phyloP scores from a whole-genome alignment of 2,113 vertebrate genomes.

The Promerops cafer region DNA sequence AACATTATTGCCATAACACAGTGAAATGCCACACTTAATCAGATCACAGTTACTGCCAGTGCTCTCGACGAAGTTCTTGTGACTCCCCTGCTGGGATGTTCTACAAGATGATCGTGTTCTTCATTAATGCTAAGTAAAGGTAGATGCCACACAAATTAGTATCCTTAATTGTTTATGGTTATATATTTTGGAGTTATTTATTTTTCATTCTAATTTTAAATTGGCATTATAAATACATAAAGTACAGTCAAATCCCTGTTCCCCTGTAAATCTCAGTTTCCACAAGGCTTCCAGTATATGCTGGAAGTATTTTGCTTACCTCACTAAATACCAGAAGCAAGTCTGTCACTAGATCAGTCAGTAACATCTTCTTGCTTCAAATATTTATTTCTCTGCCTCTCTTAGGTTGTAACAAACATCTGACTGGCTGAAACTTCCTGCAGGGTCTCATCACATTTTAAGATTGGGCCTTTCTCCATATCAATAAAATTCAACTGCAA shows the following conservation, averaged over 20 bases:
- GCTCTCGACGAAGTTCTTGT: not conserved
- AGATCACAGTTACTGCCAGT: slow-evolving; percentile 21
- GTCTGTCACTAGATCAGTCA: not conserved
- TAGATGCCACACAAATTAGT: not conserved
- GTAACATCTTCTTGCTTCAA: not conserved
- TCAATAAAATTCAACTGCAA: slow-evolving; percentile 59
- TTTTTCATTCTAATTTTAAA: not conserved
- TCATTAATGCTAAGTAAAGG: slow-evolving; percentile 33
- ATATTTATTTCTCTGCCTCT: slow-evolving; percentile 16
- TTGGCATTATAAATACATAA: not conserved
- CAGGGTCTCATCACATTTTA: slow-evolving; percentile 7
- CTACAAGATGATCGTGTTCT: slow-evolving; percentile 6
- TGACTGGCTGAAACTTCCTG: slow-evolving; percentile 38
- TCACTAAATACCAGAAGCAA: not conserved
- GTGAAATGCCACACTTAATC: slow-evolving; percentile 59
- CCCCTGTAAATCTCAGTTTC: not conserved
- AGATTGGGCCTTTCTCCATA: not conserved
- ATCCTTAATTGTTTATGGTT: not conserved
- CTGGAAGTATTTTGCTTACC: not conserved
- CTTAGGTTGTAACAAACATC: not conserved
- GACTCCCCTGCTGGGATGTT: slow-evolving; percentile 22
- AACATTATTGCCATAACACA: slow-evolving; percentile 30
- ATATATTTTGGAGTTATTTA: not conserved
- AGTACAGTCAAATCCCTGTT: not conserved
- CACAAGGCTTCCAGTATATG: not conserved